phyloP scores from a whole-genome alignment of 2,888 invertebrate genomes.

The Dicycla oo region DNA sequence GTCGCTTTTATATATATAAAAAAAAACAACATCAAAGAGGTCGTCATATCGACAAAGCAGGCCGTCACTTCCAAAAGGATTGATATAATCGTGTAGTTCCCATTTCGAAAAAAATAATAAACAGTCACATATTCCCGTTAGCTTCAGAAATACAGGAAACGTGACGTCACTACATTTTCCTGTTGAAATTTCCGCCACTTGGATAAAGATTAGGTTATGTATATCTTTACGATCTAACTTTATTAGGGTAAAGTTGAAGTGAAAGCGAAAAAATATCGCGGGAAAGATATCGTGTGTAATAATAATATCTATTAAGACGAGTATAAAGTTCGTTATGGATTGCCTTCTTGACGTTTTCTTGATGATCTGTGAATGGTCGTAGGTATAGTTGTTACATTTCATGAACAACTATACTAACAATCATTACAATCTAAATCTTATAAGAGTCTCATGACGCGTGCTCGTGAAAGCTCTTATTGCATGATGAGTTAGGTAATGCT shows the following conservation, averaged over 20 bases:
- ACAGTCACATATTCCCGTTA: slow-evolving; percentile 51
- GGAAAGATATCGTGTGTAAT: slow-evolving; percentile 26
- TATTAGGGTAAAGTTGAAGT: slow-evolving; percentile 41
- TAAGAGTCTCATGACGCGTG: not conserved
- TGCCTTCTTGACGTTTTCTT: slow-evolving; percentile 25
- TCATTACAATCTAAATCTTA: slow-evolving; percentile 4
- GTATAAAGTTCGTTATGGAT: slow-evolving; percentile 28
- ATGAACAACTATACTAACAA: not conserved
- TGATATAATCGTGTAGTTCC: slow-evolving; percentile 39
- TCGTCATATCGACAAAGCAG: slow-evolving; percentile 28
- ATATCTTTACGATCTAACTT: slow-evolving; percentile 61
- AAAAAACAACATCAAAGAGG: slow-evolving; percentile 34
- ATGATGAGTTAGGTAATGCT: no score
- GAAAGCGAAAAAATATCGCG: slow-evolving; percentile 46
- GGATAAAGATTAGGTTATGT: slow-evolving; percentile 62
- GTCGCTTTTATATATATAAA: slow-evolving; percentile 14
- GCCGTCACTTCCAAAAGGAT: slow-evolving; percentile 35
- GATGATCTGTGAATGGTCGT: slow-evolving; percentile 24
- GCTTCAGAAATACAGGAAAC: slow-evolving; percentile 54
- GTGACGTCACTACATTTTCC: slow-evolving; percentile 60
- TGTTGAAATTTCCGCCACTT: slow-evolving; percentile 65
- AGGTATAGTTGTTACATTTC: slow-evolving; percentile 3
- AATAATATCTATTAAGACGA: slow-evolving; percentile 46
- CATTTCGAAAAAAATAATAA: slow-evolving; percentile 55
- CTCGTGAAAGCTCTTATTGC: not conserved